These are phyloP conservation scores for Odontocerum albicorne DNA, from an alignment of 2,888 invertebrate genomes.

Conservation along the genomic window DNA sequence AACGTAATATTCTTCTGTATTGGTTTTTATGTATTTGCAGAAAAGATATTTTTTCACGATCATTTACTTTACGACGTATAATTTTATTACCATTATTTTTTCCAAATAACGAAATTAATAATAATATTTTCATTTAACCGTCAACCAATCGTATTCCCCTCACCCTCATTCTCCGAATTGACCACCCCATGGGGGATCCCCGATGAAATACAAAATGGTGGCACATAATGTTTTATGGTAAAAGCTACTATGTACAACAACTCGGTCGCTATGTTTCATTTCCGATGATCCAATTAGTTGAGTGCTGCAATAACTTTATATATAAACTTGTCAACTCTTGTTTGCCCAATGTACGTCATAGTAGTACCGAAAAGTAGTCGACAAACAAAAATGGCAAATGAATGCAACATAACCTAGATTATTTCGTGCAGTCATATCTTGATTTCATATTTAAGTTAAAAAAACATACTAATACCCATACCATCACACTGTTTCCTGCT, in stretches of 20 bases:
- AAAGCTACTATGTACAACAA: conserved; percentile 23
- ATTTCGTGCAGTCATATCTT: too few relatives aligned
- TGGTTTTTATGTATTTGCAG: too few relatives aligned
- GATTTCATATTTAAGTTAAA: too few relatives aligned
- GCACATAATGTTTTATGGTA: conserved; percentile 32
- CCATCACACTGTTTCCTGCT: too few relatives aligned
- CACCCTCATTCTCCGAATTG: background rate
- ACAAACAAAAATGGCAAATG: too few relatives aligned
- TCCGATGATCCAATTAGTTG: conserved; percentile 37
- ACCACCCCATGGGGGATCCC: conserved; percentile 1
- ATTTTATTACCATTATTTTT: background rate
- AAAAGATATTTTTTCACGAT: too few relatives aligned
- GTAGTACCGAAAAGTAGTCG: too few relatives aligned
- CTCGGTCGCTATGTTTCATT: conserved; percentile 35
- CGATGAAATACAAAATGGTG: background rate
- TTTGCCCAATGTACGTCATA: too few relatives aligned
- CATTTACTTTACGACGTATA: too few relatives aligned
- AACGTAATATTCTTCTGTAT: too few relatives aligned
- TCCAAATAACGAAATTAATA: background rate
- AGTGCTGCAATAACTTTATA: conserved; percentile 37
- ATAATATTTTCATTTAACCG: background rate
- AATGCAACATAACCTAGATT: too few relatives aligned
- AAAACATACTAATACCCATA: too few relatives aligned
- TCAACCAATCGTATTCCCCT: background rate
- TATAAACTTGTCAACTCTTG: conserved; percentile 24